A percentile compares a stretch with the other conserved stretches of the same genome.
These are phyloP conservation scores for Agrypnia vestita DNA, from an alignment of 1,140 invertebrate genomes.

Conservation along the genomic window DNA sequence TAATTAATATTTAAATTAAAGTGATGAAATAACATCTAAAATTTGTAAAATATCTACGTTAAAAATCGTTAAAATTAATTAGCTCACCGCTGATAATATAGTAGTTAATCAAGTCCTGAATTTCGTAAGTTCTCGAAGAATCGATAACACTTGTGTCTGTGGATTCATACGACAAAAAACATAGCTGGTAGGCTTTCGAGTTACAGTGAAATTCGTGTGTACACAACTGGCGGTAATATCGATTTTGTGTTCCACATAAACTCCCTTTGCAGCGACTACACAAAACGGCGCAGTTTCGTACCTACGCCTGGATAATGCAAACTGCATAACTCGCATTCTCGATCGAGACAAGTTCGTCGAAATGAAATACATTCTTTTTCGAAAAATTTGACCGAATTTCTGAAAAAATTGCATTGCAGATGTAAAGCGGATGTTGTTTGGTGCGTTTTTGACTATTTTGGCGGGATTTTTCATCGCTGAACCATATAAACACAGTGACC, in stretches of 20 bases:
- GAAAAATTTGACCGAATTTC: too few relatives aligned
- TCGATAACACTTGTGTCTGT: too few relatives aligned
- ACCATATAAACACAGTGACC: neutral
- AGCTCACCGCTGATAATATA: too few relatives aligned
- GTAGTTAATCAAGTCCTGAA: too few relatives aligned
- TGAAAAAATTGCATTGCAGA: too few relatives aligned
- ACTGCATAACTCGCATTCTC: too few relatives aligned
- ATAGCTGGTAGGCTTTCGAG: neutral
- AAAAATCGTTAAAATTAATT: neutral
- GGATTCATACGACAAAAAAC: too few relatives aligned
- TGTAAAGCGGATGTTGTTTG: too few relatives aligned
- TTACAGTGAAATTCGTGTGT: neutral
- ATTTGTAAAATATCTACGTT: neutral
- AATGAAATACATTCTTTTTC: too few relatives aligned
- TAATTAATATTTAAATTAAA: neutral
- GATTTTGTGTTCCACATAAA: neutral
- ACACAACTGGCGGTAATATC: neutral
- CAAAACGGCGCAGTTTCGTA: slow-evolving; percentile 1
- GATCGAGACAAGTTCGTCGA: too few relatives aligned
- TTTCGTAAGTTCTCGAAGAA: too few relatives aligned
- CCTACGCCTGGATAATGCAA: neutral
- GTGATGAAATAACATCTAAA: neutral
- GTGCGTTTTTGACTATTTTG: neutral
- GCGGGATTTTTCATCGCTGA: slow-evolving; percentile 1
- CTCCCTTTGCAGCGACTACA: neutral